Evolutionary conservation across 2,888 invertebrate genomes (phyloP).

Genomic region (Drosophila birchii): DNA sequence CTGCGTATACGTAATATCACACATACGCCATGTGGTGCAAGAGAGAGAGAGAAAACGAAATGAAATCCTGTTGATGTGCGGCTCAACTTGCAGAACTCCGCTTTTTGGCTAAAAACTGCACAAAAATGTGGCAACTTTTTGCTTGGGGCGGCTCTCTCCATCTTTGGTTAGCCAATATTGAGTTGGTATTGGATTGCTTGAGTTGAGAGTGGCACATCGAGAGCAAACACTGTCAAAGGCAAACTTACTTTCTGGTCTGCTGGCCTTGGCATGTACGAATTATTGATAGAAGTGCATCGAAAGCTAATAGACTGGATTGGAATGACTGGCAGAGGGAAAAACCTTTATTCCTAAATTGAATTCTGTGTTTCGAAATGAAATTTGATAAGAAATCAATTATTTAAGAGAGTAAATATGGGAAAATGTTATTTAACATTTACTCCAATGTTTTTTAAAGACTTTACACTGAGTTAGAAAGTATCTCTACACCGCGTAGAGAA

Average conservation of each 20-base stretch:
- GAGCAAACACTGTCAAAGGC: conserved; percentile 17
- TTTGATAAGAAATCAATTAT: background rate
- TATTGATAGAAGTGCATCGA: conserved; percentile 35
- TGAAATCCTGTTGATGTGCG: conserved; percentile 41
- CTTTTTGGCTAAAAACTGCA: conserved; percentile 22
- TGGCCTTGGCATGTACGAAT: conserved; percentile 29
- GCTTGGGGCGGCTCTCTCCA: background rate
- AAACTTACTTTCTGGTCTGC: conserved; percentile 19
- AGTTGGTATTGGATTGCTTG: conserved; percentile 37
- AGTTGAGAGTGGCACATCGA: conserved; percentile 19
- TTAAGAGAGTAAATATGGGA: background rate
- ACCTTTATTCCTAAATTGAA: background rate
- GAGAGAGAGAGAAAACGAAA: conserved; percentile 4
- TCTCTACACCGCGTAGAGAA: background rate
- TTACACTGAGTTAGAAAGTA: background rate
- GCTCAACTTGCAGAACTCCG: conserved; percentile 10
- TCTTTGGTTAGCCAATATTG: conserved; percentile 46
- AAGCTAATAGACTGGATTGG: conserved; percentile 33
- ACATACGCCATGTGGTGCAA: conserved; percentile 56
- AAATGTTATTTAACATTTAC: background rate
- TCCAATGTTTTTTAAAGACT: background rate
- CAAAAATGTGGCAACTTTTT: conserved; percentile 33
- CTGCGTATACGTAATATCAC: conserved; percentile 61
- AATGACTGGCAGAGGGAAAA: background rate
- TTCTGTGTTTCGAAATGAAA: background rate